Conservation (phyloP, 2,113 vertebrate genomes). For the Pterocles gutturalis region DNA sequence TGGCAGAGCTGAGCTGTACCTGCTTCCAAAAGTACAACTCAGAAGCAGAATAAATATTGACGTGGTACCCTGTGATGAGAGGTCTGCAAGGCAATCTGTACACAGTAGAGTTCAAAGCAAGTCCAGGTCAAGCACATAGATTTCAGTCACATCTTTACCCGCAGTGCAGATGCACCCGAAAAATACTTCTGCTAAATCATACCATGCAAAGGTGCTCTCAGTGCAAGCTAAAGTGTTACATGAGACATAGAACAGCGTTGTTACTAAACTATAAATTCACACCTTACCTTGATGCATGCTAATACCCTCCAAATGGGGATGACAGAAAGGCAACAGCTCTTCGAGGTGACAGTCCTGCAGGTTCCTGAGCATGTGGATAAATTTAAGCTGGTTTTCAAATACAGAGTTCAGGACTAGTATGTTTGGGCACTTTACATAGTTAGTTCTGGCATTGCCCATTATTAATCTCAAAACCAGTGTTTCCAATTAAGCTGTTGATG, state of each 20-base stretch:
- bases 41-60: not conserved
- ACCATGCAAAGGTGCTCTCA: not conserved
- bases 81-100: not conserved
- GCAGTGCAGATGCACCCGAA: not conserved
- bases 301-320: not conserved
- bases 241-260: not conserved
- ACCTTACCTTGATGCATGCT: too few relatives aligned
- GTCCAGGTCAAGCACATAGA: not conserved
- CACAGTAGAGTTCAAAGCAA: not conserved
- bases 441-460: not conserved
- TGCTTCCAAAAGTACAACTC: not conserved
- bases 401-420: not conserved
- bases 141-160: not conserved
- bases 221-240: not conserved
- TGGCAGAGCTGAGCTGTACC: accelerated
- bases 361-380: not conserved
- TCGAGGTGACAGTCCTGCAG: not conserved
- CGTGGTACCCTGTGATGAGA: accelerated
- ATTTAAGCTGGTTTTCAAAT: not conserved
- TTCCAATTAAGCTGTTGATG: not conserved
- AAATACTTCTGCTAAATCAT: not conserved
- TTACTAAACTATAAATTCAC: not conserved
- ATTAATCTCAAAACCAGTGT: not conserved
- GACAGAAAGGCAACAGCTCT: not conserved
- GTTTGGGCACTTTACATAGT: not conserved